Base-by-base conservation (phyloP, 2,888 invertebrate genomes). In the Stramonita haemastoma region DNA sequence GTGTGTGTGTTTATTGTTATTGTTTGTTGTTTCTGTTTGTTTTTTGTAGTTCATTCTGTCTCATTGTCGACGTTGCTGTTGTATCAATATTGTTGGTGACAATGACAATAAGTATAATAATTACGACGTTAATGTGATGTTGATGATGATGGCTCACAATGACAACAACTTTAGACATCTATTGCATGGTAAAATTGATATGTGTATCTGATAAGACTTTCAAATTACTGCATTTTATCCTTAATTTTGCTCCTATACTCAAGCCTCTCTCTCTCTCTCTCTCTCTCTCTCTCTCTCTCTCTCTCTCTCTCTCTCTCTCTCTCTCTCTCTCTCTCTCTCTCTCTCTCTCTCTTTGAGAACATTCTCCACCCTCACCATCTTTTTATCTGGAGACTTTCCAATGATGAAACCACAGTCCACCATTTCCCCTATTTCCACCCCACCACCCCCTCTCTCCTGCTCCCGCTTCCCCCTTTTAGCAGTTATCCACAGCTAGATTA, bases 281-380 rank as follows among this genome's bases (percentile, higher is more conserved):
- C 4, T 46, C 46, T 46, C 8, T 85, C 34, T 85, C n/a, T 85
- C 22, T 85, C n/a, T 85, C 6, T 85, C 15, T 36, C 6, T 85
- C 34, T 85, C 6, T 85, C 34, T 85, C 6, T 85, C 81, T n/a
- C 1, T 46, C n/a, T 85, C 4, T 46, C n/a, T 46, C 4, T n/a
- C 29, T 26, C 60, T 34, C 86, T 60, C n/a, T 60, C 60, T 86
- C 26, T 86, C 60, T 57, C 22, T 86, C 86, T 57, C 60, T 60
- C 57, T 34, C 86, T 86, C 26, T 29, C 60, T 8, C 60, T 66
- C 17, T 66, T 1, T 66, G 19, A 22, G 66, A 17, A 17, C 66
- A 17, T 26, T 60, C 66, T 26, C 26, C 66, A 17, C 66, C 66
- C 26, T 66, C 26, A 17, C 2, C 66, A 4, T 26, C 66, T 66